A percentile compares a stretch with the other conserved stretches of the same genome.
These are phyloP conservation scores for Melangyna quadrimaculata DNA, from an alignment of 2,888 invertebrate genomes.

Conservation along the genomic window DNA sequence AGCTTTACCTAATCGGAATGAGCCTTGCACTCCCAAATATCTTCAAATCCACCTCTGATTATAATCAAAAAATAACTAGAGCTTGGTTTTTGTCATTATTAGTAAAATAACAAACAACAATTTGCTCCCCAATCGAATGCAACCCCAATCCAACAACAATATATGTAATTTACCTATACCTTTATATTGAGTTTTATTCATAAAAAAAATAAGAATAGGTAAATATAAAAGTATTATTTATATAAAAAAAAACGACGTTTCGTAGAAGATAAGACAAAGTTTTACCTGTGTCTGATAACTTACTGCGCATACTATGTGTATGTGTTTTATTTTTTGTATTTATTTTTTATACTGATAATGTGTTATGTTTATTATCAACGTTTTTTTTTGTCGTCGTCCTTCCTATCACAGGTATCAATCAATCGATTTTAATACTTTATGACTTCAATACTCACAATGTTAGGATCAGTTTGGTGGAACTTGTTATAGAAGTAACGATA, in stretches of 20 bases:
- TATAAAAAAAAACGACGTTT: constrained; percentile 16
- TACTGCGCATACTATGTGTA: constrained; percentile 45
- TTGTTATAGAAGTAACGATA: constrained; percentile 65
- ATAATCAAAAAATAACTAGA: constrained; percentile 56
- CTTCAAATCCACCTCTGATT: neutral
- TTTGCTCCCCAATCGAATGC: constrained; percentile 33
- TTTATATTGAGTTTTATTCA: constrained; percentile 45
- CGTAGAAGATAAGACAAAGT: constrained; percentile 44
- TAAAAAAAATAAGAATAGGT: constrained; percentile 33
- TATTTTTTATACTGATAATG: constrained; percentile 49
- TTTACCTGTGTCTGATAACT: constrained; percentile 62
- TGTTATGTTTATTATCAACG: constrained; percentile 57
- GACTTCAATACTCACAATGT: constrained; percentile 68
- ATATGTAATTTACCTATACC: neutral
- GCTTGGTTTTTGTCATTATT: constrained; percentile 48
- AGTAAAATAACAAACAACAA: constrained; percentile 39
- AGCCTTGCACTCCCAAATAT: neutral
- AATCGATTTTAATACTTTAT: constrained; percentile 71
- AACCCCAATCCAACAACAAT: neutral
- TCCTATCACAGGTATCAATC: constrained; percentile 72
- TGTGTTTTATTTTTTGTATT: constrained; percentile 22
- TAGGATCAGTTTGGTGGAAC: constrained; percentile 68
- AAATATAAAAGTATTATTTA: constrained; percentile 31
- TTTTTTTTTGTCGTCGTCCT: no score
- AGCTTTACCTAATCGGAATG: neutral